phyloP scores from a whole-genome alignment of 2,888 invertebrate genomes.

The Tuta absoluta region DNA sequence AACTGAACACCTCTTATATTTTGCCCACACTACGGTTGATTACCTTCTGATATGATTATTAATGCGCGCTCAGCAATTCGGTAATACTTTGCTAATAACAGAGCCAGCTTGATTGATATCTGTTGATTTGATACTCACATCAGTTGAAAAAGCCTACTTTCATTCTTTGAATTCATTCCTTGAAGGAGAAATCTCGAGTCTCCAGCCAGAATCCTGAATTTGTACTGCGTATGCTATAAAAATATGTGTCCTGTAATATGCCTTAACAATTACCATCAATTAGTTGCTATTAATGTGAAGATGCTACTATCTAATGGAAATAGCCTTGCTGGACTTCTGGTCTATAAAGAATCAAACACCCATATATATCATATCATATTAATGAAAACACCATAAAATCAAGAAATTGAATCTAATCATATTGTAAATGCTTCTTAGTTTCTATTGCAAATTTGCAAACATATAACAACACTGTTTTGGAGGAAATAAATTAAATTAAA shows the following conservation, averaged over 20 bases:
- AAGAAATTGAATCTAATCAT: too few relatives aligned
- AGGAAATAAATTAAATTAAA: too few relatives aligned
- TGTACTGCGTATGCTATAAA: neutral
- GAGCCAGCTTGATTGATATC: neutral
- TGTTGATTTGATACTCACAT: neutral
- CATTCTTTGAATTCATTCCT: neutral
- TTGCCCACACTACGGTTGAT: neutral
- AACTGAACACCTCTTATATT: neutral
- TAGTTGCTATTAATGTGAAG: neutral
- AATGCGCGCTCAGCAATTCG: neutral
- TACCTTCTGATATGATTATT: neutral
- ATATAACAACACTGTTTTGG: too few relatives aligned
- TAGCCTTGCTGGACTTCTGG: neutral
- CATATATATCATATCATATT: neutral
- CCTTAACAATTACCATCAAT: neutral
- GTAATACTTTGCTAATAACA: neutral
- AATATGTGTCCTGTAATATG: neutral
- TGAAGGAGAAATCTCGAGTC: neutral
- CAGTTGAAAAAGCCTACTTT: neutral
- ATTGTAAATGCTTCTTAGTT: too few relatives aligned
- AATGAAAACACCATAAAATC: neutral
- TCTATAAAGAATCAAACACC: neutral
- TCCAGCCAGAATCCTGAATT: too few relatives aligned
- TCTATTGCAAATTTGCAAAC: too few relatives aligned
- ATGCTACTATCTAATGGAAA: neutral